Conservation (phyloP, 2,888 invertebrate species). For the Lydus trimaculatus region DNA sequence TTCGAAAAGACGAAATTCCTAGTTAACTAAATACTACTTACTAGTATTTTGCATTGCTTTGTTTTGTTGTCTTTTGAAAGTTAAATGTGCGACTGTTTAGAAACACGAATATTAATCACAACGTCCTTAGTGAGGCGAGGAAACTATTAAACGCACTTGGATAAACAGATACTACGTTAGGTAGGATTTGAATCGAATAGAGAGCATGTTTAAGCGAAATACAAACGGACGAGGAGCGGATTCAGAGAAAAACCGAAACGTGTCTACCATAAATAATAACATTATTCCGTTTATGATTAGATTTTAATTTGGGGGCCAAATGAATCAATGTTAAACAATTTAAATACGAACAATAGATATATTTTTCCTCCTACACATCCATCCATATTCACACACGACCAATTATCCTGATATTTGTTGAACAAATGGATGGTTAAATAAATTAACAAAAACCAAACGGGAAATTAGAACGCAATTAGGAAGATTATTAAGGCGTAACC, state of each 20-base stretch:
- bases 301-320: neutral
- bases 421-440: neutral
- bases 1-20: conserved; percentile 52
- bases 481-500: neutral
- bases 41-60: conserved; percentile 37
- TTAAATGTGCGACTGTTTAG: conserved; percentile 32
- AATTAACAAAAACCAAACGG: neutral
- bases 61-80: conserved; percentile 23
- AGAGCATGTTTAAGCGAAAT: neutral
- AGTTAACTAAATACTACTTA: conserved; percentile 43
- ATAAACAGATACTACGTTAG: neutral
- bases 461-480: neutral
- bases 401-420: neutral
- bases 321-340: neutral
- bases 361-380: neutral
- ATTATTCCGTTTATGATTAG: neutral
- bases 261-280: neutral
- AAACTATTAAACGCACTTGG: conserved; percentile 12
- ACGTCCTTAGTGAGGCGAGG: conserved; percentile 20
- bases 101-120: conserved; percentile 27
- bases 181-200: neutral
- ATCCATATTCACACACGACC: neutral
- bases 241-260: neutral
- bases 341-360: neutral
- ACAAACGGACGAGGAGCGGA: neutral